Base-by-base conservation (phyloP, 2,797 vertebrate genomes). In the Coreius guichenoti region DNA sequence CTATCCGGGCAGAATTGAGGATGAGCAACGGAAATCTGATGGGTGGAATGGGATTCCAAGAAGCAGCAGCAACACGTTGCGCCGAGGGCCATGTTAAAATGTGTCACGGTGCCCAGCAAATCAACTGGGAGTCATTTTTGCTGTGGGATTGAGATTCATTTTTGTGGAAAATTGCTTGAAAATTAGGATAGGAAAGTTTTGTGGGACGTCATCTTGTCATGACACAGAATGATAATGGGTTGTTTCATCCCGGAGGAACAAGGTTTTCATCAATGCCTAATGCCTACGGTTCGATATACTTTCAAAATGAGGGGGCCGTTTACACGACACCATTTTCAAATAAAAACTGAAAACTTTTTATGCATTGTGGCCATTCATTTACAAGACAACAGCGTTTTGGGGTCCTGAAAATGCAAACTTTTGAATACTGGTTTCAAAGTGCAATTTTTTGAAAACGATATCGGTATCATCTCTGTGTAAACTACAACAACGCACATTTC, bases 1-100 rank as follows among this genome's bases (percentile, higher is more conserved):
- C 43, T 73, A 86, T 70, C 78, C 29, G 11, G 68, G 76, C 54
- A 73, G 69, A 74, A 75, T 67, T 74, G 26, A 45, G 39, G 56
- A 85, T 74, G 43, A 85, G 56, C 7, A 26, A 74, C 0, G 6
- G 45, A 83, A 67, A 83, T 83, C 72, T 76, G 82, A 84, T 56
- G 63, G 23, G 17, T 78, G 82, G 31, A 56, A 83, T 51, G 31
- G 49, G 74, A 43, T 56, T 78, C 61, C 47, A 69, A 29, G 49
- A 83, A 61, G 54, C 47, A 33, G 81, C 31, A 29, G 58, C 82
- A 76, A 67, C 58, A 54, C 13, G n/a, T 43, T 43, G 12, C 5
- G 17, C 82, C 3, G 2, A 78, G 33, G 63, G 58, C 45, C 72
- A 36, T 33, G 58, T 19, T 83, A 67, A 83, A 76, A 36, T 75